A percentile compares a stretch with the other conserved stretches of the same genome.
phyloP scores from a whole-genome alignment of 2,888 invertebrate genomes.

The Seira ritae region DNA sequence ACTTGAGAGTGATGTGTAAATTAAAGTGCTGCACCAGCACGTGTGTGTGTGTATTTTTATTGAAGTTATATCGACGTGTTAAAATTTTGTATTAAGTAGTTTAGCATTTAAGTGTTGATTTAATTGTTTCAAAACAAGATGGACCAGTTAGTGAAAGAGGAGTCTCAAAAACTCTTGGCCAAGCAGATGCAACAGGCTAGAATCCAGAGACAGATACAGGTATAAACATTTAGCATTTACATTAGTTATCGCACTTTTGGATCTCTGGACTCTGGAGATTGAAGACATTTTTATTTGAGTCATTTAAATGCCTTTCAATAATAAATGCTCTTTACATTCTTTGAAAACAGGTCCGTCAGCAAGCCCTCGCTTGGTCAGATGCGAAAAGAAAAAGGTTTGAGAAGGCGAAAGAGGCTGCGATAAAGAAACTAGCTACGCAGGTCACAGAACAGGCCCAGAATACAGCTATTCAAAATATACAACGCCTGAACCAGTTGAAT shows the following conservation, averaged over 20 bases:
- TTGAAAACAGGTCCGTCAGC: conserved; percentile 57
- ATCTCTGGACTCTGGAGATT: no score
- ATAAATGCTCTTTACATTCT: conserved; percentile 2
- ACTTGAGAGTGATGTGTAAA: no score
- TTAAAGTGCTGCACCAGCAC: no score
- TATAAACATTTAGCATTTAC: no score
- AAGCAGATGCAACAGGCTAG: conserved; percentile 54
- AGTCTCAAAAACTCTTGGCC: conserved; percentile 43
- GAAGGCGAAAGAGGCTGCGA: conserved; percentile 49
- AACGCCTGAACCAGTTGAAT: conserved; percentile 44
- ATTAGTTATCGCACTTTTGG: no score
- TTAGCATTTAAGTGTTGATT: no score
- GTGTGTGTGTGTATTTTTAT: no score
- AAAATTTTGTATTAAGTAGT: no score
- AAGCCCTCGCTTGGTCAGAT: conserved; percentile 61
- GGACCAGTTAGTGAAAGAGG: conserved; percentile 60
- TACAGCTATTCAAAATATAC: conserved; percentile 48
- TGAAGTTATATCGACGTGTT: no score
- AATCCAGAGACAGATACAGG: conserved; percentile 58
- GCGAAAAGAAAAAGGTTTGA: conserved; percentile 50
- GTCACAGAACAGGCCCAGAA: conserved; percentile 50
- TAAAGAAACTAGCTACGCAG: conserved; percentile 21
- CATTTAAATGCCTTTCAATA: no score
- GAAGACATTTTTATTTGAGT: no score
- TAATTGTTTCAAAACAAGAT: conserved; percentile 31